Evolutionary conservation across 2,797 vertebrate species (phyloP), one percentile per base, ranked within the genome.

Genomic region (Muscicapa striata): DNA sequence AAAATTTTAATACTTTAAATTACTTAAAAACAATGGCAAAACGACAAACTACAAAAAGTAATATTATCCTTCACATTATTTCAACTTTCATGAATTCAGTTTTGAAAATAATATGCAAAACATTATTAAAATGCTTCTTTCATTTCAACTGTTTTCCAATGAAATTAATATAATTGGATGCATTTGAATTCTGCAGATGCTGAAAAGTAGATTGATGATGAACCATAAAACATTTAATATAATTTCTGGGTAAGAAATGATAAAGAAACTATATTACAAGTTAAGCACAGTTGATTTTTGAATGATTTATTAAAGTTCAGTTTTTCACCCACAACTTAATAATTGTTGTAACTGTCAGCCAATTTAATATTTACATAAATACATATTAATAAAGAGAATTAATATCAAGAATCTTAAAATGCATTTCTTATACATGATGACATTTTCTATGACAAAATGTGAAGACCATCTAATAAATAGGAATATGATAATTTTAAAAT

Each of bases 141-240:
- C 12, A 82, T 90, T 96, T 94, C 55, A 87, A 64, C 27, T 70
- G 12, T 77, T 95, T 95, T 93, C 36, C 52, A 90, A 89, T 93
- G 90, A 94, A 93, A 90, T 85, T 87, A 86, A 95, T 92, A 82
- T 87, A 87, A 94, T 96, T 95, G 94, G 36, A 87, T 58, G 70
- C 18, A 83, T 87, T 95, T 52, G 32, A 82, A 91, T 91, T 84
- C 92, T 92, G 17, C 73, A 92, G 81, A 80, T 64, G 64, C 70
- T 94, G 54, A 93, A 91, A 95, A 77, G 30, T 30, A 77, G 66
- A 86, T 85, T 83, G 51, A 88, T 95, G 81, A 89, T 92, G 70
- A 94, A 77, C 21, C 24, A 92, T 84, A 79, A 93, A 95, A 66
- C 76, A 93, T 89, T 94, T 91, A 89, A 92, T 88, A 55, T 70